phyloP scores from a whole-genome alignment of 2,113 vertebrate genomes.

The Xenopus borealis region DNA sequence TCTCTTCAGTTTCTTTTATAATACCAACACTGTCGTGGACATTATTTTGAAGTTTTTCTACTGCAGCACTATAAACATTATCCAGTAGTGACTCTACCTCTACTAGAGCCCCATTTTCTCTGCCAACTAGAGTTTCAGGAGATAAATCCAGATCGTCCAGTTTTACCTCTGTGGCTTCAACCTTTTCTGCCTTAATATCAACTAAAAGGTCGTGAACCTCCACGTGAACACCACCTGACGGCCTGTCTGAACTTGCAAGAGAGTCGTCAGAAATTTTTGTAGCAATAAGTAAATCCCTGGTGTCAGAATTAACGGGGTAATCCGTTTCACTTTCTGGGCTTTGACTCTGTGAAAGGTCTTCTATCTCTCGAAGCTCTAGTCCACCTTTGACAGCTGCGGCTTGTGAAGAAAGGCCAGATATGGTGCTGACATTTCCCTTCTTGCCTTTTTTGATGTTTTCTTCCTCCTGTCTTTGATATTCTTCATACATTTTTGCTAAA shows the following conservation, averaged over 20 bases:
- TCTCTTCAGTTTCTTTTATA: conserved; percentile 81
- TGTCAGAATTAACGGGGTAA: conserved; percentile 81
- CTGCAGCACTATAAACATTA: conserved; percentile 93
- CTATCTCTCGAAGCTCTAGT: conserved; percentile 87
- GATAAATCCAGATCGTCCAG: conserved; percentile 95
- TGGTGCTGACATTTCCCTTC: conserved; percentile 95
- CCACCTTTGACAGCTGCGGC: conserved; percentile 85
- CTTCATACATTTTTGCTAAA: conserved; percentile 98
- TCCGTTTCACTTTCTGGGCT: conserved; percentile 96
- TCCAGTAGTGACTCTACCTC: conserved; percentile 93
- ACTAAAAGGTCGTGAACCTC: conserved; percentile 94
- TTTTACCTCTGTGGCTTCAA: conserved; percentile 97
- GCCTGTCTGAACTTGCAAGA: conserved; percentile 63
- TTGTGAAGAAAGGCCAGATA: conserved; percentile 92
- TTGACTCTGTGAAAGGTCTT: conserved; percentile 92
- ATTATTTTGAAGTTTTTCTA: conserved; percentile 89
- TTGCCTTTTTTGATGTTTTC: conserved; percentile 98
- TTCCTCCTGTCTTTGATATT: conserved; percentile 97
- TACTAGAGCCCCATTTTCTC: conserved; percentile 81
- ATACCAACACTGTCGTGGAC: conserved; percentile 75
- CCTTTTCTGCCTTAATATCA: conserved; percentile 97
- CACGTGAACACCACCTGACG: conserved; percentile 79
- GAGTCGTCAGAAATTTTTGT: conserved; percentile 79
- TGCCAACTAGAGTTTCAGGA: conserved; percentile 78
- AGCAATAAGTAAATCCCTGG: conserved; percentile 84